Base-by-base conservation (phyloP, 35 echinoderm and acorn worm species). In the Ophioderma brevispina region DNA sequence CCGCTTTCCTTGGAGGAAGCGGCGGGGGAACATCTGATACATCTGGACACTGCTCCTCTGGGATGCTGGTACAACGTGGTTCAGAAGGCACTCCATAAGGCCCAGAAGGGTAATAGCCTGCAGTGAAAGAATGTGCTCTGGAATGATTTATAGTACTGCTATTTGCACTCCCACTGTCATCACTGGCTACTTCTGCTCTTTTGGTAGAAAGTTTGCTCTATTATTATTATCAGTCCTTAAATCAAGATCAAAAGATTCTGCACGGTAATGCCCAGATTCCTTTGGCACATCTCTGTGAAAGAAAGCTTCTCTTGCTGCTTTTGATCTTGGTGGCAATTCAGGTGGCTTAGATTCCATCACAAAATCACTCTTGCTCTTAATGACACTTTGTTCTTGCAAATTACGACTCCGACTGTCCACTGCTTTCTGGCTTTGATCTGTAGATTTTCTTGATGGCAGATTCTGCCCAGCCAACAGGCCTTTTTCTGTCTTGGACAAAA, bases 51-150 rank as follows among this genome's bases (percentile, higher is more conserved):
- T 70, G 59, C 59, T 70, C 59, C 28, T 70, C 59, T 25, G 59
- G 59, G 59, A 70, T 70, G 59, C 59, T 70, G n/a, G 59, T 70
- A 70, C 59, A 70, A 70, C 59, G 59, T 70, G 59, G 59, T 70
- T 70, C 59, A 13, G 59, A 25, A 70, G 59, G 59, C 28, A 30
- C 28, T 70, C 59, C 59, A 25, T 70, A 70, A 70, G 59, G 59
- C 41, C 5, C 41, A 18, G 59, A 25, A 70, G 59, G 59, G n/a
- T 18, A 30, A 30, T 25, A 70, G 23, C 59, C 28, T 13, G 17
- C 5, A 25, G 59, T 70, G 23, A 70, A 70, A 13, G 59, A 70
- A 70, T 70, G 59, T 4, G 59, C 59, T 70, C 59, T 70, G 59
- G 59, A 15, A 70, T 70, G 59, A 30, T 25, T 70, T 13, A 6